Evolutionary conservation across 2,797 vertebrate species (phyloP), one percentile per base, ranked within the genome.

Genomic region (Sebastes hopkinsi): DNA sequence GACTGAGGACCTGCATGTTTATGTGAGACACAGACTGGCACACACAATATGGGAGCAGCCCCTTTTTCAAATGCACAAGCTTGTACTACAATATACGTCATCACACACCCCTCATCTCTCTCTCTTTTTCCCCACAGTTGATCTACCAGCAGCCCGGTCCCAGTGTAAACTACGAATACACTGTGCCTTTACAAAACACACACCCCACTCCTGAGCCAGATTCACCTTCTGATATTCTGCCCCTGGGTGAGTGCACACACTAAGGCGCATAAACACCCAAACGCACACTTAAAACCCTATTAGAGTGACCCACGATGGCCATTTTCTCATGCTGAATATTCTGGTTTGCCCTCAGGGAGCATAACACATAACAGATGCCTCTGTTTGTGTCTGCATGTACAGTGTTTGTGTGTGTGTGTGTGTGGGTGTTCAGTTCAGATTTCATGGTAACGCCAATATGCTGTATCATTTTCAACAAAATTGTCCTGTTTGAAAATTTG

Each of bases 101-200:
- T n/a, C 16, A 30, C 25, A 25, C 18, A 54, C 7, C 18, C 30
- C 18, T 67, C 12, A 54, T 72, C 52, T 69, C 46, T 20, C 36
- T 46, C 16, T 78, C 8, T 60, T 14, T 66, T 34, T 65, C 50
- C 58, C 20, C 38, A 62, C 82, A 96, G 96, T 54, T 96, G 62
- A 96, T 96, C 83, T 96, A 96, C 81, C 95, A 96, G 80, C 95
- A 95, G 70, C 94, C 95, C 54, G 88, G 88, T 67, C 92, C 94
- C 25, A 89, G 84, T 67, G 72, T 96, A 29, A 75, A 87, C 81
- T 96, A 94, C 86, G 94, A 96, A 80, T 96, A 95, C 78, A 91
- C 84, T 23, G 38, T 93, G 29, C 94, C 92, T 64, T 84, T 87
- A 72, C 70, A 85, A 27, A 87, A 87, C 36, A 77, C 71, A 67